These are phyloP conservation scores for Argyrosomus regius DNA, from an alignment of 2,797 vertebrate genomes.

Conservation along the genomic window DNA sequence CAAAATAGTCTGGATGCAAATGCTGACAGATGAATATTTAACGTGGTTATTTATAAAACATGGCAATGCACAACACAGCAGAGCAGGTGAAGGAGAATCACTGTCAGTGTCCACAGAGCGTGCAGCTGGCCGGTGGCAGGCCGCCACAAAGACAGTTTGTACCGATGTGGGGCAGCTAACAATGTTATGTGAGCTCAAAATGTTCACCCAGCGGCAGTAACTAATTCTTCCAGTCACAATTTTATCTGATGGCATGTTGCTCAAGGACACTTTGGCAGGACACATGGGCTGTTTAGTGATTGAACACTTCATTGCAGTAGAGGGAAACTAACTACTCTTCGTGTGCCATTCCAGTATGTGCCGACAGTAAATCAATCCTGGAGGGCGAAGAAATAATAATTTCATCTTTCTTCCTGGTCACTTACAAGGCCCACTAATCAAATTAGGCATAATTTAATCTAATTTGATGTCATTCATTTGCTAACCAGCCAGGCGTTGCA, in stretches of 20 bases:
- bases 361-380: conserved; percentile 58
- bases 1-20: conserved; percentile 73
- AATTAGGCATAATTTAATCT: conserved; percentile 67
- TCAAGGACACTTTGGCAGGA: conserved; percentile 38
- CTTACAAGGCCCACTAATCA: conserved; percentile 58
- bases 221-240: conserved; percentile 34
- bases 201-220: conserved; percentile 37
- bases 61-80: conserved; percentile 41
- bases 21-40: conserved; percentile 78
- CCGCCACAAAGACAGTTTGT: conserved; percentile 14
- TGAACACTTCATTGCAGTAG: conserved; percentile 11
- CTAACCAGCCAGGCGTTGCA: conserved; percentile 38
- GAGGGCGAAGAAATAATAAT: conserved; percentile 57
- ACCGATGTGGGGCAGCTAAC: conserved; percentile 46
- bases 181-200: conserved; percentile 34
- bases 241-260: conserved; percentile 24
- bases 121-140: conserved; percentile 66
- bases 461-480: conserved; percentile 61
- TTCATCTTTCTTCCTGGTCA: conserved; percentile 57
- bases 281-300: conserved; percentile 1
- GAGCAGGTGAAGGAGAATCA: conserved; percentile 77
- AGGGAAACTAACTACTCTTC: conserved; percentile 25
- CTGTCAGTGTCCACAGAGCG: conserved; percentile 55
- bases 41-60: conserved; percentile 76
- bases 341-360: not conserved